phyloP scores from a whole-genome alignment of 2,113 vertebrate species.

The Collichthys lucidus region DNA sequence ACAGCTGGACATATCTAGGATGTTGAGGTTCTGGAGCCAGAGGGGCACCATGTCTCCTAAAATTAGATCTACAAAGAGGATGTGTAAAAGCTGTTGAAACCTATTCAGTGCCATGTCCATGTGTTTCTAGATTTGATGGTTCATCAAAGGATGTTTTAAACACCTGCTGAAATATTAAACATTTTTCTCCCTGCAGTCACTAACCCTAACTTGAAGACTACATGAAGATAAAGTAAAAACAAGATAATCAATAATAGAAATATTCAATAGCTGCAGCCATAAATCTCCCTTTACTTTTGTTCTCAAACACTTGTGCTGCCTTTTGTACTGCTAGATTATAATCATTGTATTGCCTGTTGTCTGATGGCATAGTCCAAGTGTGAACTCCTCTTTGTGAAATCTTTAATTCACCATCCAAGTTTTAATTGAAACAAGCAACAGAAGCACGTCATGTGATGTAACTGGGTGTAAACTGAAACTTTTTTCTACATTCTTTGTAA shows the following conservation, averaged over 20 bases:
- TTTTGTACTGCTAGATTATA: too few species aligned
- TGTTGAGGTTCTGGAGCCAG: not conserved
- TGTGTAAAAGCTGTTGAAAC: not conserved
- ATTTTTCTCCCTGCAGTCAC: not conserved
- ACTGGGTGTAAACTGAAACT: not conserved
- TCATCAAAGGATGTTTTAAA: not conserved
- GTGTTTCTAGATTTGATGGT: not conserved
- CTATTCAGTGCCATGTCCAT: not conserved
- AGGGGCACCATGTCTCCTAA: not conserved
- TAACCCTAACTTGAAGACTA: too few species aligned
- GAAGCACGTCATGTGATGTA: not conserved
- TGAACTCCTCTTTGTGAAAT: not conserved
- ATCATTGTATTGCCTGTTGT: not conserved
- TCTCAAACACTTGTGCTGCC: too few species aligned
- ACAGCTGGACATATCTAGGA: constrained; percentile 33
- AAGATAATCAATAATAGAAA: too few species aligned
- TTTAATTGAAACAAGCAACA: not conserved
- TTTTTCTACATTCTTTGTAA: not conserved
- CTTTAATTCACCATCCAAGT: not conserved
- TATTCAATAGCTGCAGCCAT: too few species aligned
- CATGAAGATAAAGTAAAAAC: too few species aligned
- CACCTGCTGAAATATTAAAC: not conserved
- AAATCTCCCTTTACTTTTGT: not conserved
- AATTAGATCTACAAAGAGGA: not conserved
- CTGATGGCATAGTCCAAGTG: too few species aligned